Evolutionary conservation across 2,888 invertebrate genomes (phyloP).

Genomic region (Dimorphilus gyrociliatus): DNA sequence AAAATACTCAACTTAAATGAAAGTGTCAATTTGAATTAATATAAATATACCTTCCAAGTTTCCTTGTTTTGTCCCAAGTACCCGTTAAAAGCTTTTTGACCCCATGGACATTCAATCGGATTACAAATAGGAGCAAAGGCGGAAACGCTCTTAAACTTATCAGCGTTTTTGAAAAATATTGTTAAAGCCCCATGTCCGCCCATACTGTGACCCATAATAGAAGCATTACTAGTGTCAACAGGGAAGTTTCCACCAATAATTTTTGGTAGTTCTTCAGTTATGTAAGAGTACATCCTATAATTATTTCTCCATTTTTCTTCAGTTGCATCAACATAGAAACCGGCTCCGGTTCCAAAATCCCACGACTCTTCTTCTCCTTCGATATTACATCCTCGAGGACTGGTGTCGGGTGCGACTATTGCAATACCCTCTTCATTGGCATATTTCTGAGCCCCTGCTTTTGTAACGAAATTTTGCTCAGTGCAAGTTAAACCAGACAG

Average conservation of each 20-base stretch:
- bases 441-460: conserved; percentile 80
- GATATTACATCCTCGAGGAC: conserved; percentile 72
- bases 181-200: conserved; percentile 92
- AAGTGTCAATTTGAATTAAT: no score
- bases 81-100: conserved; percentile 61
- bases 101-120: conserved; percentile 69
- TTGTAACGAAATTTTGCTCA: conserved; percentile 85
- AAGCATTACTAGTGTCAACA: conserved; percentile 32
- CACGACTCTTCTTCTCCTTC: conserved; percentile 76
- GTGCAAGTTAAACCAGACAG: conserved; percentile 75
- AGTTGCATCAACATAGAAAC: conserved; percentile 84
- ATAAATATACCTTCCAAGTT: conserved; percentile 33
- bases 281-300: conserved; percentile 85
- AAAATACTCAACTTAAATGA: no score
- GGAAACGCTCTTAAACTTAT: conserved; percentile 60
- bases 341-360: conserved; percentile 88
- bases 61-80: conserved; percentile 42
- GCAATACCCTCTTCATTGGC: conserved; percentile 70
- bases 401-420: conserved; percentile 86
- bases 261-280: conserved; percentile 66
- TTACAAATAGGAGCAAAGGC: conserved; percentile 90
- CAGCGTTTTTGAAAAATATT: conserved; percentile 74
- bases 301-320: conserved; percentile 76
- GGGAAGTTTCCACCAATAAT: conserved; percentile 60
- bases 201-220: conserved; percentile 58